phyloP scores from a whole-genome alignment of 1,140 invertebrate species.

The Scaptomyza hsui region DNA sequence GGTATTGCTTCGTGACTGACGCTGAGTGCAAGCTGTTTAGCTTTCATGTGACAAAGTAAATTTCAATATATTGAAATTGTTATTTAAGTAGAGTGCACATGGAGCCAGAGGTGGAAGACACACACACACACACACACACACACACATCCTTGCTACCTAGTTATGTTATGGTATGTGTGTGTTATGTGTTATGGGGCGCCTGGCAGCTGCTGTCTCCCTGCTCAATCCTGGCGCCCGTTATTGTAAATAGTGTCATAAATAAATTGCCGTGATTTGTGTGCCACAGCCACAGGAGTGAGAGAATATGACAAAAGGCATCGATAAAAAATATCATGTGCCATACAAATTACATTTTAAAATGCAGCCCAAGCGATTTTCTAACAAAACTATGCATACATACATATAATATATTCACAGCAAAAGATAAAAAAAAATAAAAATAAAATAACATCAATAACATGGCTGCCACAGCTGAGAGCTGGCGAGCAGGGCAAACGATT shows the following conservation, averaged over 20 bases:
- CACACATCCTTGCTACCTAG: background rate
- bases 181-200: constrained; percentile 25
- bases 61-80: constrained; percentile 83
- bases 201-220: constrained; percentile 53
- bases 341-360: constrained; percentile 75
- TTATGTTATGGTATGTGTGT: constrained; percentile 26
- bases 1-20: constrained; percentile 61
- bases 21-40: constrained; percentile 79
- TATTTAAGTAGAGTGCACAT: constrained; percentile 80
- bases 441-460: constrained; percentile 36
- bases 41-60: constrained; percentile 82
- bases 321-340: constrained; percentile 57
- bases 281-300: constrained; percentile 40
- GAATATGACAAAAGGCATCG: constrained; percentile 4
- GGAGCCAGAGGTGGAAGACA: constrained; percentile 26
- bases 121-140: background rate
- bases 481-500: constrained; percentile 63
- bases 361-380: constrained; percentile 70
- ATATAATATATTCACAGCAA: constrained; percentile 32
- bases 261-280: constrained; percentile 79
- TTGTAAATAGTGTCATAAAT: constrained; percentile 82
- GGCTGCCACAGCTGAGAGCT: constrained; percentile 33
- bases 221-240: constrained; percentile 34
- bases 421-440: background rate
- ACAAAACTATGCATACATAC: constrained; percentile 37